phyloP scores from a whole-genome alignment of 1,140 invertebrate genomes.

The Panulirus ornatus region DNA sequence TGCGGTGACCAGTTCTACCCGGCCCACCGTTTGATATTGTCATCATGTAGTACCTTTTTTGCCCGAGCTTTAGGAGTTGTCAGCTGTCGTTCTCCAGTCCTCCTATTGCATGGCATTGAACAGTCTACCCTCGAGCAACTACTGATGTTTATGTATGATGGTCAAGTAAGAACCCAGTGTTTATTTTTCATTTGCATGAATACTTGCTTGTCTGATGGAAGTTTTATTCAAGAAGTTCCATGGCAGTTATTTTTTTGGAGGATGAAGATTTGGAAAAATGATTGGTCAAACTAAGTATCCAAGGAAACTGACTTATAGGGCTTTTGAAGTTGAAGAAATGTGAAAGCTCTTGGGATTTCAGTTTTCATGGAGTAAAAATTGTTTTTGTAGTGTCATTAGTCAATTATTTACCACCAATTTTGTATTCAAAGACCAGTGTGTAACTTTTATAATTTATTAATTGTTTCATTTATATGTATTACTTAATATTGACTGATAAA shows the following conservation, averaged over 20 bases:
- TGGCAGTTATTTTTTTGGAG: background rate
- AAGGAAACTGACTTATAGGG: no score
- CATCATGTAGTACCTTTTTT: conserved; percentile 53
- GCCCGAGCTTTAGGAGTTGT: conserved; percentile 4
- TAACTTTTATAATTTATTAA: no score
- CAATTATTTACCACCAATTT: no score
- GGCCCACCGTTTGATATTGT: conserved; percentile 47
- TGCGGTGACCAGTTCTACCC: conserved; percentile 62
- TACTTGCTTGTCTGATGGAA: background rate
- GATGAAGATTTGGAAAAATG: no score
- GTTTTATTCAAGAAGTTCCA: background rate
- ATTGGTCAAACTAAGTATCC: no score
- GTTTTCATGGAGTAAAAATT: no score
- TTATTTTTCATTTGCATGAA: background rate
- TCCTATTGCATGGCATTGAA: conserved; percentile 50
- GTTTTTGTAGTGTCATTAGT: no score
- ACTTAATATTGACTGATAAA: no score
- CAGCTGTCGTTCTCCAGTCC: conserved; percentile 23
- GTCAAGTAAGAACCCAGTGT: conserved; percentile 26
- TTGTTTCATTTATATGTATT: no score
- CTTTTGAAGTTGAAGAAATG: no score
- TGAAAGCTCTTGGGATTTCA: no score
- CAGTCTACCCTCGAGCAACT: conserved; percentile 45
- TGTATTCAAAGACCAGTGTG: no score
- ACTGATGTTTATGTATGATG: conserved; percentile 64